A percentile compares a stretch with the other conserved stretches of the same genome.
Conservation (phyloP, 2,113 vertebrate genomes). For the Emydocephalus ijimae region DNA sequence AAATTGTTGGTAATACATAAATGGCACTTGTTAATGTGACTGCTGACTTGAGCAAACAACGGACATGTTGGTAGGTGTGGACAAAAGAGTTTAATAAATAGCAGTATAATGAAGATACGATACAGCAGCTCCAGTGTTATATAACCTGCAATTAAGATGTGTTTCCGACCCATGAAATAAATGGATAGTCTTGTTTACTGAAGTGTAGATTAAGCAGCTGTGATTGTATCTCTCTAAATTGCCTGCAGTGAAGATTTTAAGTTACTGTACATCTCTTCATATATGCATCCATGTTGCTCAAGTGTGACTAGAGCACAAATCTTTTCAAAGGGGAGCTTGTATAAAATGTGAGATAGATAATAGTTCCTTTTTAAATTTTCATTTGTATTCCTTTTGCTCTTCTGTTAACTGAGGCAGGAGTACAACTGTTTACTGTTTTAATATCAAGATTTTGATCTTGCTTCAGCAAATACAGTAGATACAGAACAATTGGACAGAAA, state of each 20-base stretch:
- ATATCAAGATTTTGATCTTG: neutral
- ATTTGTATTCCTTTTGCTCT: neutral
- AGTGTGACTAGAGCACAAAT: neutral
- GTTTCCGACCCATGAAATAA: neutral
- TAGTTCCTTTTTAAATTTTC: conserved; percentile 45
- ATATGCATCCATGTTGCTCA: neutral
- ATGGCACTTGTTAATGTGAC: conserved; percentile 36
- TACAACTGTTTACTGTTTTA: neutral
- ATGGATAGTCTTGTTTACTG: neutral
- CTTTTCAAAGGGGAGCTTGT: neutral
- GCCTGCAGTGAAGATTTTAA: conserved; percentile 9
- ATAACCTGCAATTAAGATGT: conserved; percentile 44
- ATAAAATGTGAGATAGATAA: neutral
- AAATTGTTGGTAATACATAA: conserved; percentile 43
- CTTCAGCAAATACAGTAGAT: neutral
- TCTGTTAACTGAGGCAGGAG: neutral
- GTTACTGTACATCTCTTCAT: neutral
- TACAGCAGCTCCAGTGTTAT: conserved; percentile 25
- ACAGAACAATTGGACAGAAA: neutral
- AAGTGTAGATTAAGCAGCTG: neutral
- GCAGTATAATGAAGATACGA: conserved; percentile 16
- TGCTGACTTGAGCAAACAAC: conserved; percentile 40
- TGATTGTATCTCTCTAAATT: neutral
- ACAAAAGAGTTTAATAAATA: neutral
- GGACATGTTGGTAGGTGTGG: conserved; percentile 21